phyloP scores from a whole-genome alignment of 2,113 vertebrate species.

The Orcinus orca region DNA sequence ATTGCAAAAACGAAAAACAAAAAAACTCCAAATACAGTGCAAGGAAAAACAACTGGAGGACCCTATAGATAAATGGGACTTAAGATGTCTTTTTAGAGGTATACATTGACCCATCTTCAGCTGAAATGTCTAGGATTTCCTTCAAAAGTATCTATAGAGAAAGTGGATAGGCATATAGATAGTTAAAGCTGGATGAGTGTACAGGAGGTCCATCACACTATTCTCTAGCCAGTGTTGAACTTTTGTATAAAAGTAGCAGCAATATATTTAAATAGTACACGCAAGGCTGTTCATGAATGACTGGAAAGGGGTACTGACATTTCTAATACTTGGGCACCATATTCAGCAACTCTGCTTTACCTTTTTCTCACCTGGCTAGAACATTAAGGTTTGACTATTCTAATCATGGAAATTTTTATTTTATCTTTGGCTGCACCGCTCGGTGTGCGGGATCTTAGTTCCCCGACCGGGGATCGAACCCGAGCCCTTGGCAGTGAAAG shows the following conservation, averaged over 20 bases:
- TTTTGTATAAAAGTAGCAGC: neutral
- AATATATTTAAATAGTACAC: neutral
- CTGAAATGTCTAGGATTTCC: neutral
- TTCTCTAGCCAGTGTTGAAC: neutral
- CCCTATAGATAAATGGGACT: neutral
- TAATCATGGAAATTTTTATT: neutral
- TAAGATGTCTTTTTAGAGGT: neutral
- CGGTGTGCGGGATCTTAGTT: too few relatives aligned
- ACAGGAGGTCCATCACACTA: neutral
- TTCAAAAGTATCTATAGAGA: neutral
- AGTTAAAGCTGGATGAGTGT: neutral
- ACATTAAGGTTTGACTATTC: neutral
- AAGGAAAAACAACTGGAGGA: neutral
- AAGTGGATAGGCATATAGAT: neutral
- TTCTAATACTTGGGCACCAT: neutral
- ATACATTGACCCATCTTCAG: neutral
- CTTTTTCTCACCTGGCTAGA: neutral
- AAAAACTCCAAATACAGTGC: too few relatives aligned
- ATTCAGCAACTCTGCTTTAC: neutral
- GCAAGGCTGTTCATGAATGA: neutral
- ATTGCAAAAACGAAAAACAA: neutral
- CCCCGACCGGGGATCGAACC: too few relatives aligned
- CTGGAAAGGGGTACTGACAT: neutral
- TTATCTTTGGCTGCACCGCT: too few relatives aligned
- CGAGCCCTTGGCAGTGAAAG: neutral